Percentiles rank a stretch among this genome's conserved stretches.
Evolutionary conservation across 2,113 vertebrate genomes (phyloP).

Genomic region (Nothobranchius kuhntae): DNA sequence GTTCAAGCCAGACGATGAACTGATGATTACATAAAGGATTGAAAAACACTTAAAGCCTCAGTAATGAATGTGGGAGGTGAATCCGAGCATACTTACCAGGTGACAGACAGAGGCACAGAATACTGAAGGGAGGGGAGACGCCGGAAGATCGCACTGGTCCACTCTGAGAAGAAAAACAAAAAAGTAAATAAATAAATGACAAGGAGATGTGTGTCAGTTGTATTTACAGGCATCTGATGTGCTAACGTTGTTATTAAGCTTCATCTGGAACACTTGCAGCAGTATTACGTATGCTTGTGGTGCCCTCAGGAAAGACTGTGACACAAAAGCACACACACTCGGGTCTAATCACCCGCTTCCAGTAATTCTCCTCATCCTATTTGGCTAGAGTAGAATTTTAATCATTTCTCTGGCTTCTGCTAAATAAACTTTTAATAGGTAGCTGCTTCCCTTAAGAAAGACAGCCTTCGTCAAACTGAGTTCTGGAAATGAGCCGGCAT

Average conservation of each 20-base stretch:
- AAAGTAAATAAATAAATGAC: neutral
- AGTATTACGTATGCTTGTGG: conserved; percentile 29
- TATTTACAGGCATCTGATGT: conserved; percentile 22
- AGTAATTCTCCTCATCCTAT: conserved; percentile 24
- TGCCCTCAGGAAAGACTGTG: conserved; percentile 39
- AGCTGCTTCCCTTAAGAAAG: conserved; percentile 38
- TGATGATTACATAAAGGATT: conserved; percentile 27
- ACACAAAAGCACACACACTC: conserved; percentile 22
- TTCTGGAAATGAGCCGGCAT: conserved; percentile 42
- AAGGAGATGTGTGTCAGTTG: neutral
- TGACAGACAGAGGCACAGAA: conserved; percentile 46
- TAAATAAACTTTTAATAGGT: conserved; percentile 61
- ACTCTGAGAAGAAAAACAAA: conserved; percentile 28
- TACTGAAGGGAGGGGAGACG: conserved; percentile 52
- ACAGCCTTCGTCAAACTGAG: conserved; percentile 23
- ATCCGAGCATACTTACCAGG: conserved; percentile 61
- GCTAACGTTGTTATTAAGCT: conserved; percentile 27
- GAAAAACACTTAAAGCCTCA: conserved; percentile 25
- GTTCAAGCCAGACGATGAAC: conserved; percentile 1
- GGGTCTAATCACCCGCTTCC: conserved; percentile 25
- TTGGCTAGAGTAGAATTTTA: conserved; percentile 45
- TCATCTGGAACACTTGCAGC: conserved; percentile 37
- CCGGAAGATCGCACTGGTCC: conserved; percentile 58
- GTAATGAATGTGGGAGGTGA: conserved; percentile 21
- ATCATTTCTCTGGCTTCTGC: conserved; percentile 55